A percentile compares a stretch with the other conserved stretches of the same genome.
Evolutionary conservation across 2,888 invertebrate species (phyloP).

Genomic region (Hirtodrosophila histrioides): DNA sequence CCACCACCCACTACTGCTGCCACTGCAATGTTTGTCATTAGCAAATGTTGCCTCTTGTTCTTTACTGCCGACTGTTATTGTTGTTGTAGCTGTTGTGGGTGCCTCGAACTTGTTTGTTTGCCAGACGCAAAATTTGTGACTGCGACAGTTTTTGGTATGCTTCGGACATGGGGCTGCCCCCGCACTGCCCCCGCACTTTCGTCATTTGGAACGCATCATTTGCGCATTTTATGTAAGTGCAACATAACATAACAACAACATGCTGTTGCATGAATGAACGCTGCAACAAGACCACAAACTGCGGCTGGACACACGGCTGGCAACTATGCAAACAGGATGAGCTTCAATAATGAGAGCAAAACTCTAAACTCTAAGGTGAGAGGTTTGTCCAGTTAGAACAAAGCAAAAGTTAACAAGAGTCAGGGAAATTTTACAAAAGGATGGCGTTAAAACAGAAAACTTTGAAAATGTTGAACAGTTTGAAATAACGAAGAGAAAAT

Average conservation of each 20-base stretch:
- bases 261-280: slow-evolving; percentile 58
- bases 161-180: neutral
- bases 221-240: slow-evolving; percentile 75
- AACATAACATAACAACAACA: slow-evolving; percentile 50
- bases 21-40: slow-evolving; percentile 74
- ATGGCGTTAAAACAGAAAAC: too few species aligned
- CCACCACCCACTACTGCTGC: neutral
- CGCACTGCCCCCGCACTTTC: neutral
- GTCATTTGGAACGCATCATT: slow-evolving; percentile 73
- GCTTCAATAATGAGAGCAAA: slow-evolving; percentile 6
- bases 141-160: slow-evolving; percentile 70
- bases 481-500: too few species aligned
- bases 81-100: slow-evolving; percentile 49
- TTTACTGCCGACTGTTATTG: slow-evolving; percentile 65
- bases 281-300: slow-evolving; percentile 61
- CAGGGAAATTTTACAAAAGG: too few species aligned
- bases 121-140: slow-evolving; percentile 74
- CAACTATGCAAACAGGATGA: slow-evolving; percentile 6
- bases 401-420: neutral
- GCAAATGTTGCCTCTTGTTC: slow-evolving; percentile 79
- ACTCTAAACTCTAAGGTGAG: neutral
- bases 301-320: slow-evolving; percentile 33
- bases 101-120: slow-evolving; percentile 55
- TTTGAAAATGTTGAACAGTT: too few species aligned
- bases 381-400: too few species aligned